Evolutionary conservation across 2,888 invertebrate species (phyloP).

Genomic region (Heliconius erato): DNA sequence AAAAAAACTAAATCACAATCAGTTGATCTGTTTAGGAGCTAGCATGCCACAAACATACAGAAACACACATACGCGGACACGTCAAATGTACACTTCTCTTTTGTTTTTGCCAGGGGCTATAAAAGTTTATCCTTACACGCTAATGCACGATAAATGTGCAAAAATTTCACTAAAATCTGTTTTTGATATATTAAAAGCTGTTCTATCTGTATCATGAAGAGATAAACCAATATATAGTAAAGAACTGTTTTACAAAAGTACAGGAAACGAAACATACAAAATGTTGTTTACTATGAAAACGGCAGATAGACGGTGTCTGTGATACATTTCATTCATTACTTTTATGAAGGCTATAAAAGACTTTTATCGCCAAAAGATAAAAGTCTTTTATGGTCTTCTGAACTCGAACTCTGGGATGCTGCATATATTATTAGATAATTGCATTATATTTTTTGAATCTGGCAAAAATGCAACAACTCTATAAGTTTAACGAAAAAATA

Average conservation of each 20-base stretch:
- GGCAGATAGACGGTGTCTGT: not conserved
- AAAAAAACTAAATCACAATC: too few species aligned
- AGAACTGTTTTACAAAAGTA: not conserved
- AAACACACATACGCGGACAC: too few species aligned
- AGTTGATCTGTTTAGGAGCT: too few species aligned
- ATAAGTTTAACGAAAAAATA: too few species aligned
- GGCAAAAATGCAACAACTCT: not conserved
- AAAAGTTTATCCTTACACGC: not conserved
- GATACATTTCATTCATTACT: slow-evolving; percentile 18
- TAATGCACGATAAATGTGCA: not conserved
- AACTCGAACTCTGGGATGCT: not conserved
- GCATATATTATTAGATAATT: not conserved
- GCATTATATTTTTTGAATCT: not conserved
- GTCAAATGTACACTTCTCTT: too few species aligned
- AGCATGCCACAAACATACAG: too few species aligned
- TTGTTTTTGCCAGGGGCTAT: too few species aligned
- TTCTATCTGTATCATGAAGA: not conserved
- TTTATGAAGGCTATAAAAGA: not conserved
- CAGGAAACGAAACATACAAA: not conserved
- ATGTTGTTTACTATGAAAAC: slow-evolving; percentile 11
- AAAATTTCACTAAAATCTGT: not conserved
- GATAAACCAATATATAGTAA: not conserved
- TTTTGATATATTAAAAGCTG: slow-evolving; percentile 10
- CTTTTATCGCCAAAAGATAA: not conserved
- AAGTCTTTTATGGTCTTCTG: too few species aligned